These are phyloP conservation scores for Tenualosa thibaudeaui DNA, from an alignment of 2,797 vertebrate genomes.

Conservation along the genomic window DNA sequence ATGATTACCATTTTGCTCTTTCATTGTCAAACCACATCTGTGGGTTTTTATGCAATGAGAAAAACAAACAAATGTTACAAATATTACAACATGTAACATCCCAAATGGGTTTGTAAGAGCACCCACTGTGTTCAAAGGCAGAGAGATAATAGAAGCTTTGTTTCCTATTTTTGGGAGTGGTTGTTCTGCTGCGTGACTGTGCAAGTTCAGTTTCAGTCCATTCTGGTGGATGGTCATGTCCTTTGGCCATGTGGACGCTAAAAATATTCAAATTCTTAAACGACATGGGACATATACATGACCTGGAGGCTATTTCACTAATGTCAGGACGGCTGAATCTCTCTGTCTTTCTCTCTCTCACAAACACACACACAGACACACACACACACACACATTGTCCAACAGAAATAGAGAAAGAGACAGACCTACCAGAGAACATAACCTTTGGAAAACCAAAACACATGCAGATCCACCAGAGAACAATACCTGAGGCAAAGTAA, in stretches of 20 bases:
- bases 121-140: neutral
- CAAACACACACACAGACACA: neutral
- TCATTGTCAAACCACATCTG: slow-evolving; percentile 38
- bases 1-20: slow-evolving; percentile 37
- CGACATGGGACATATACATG: slow-evolving; percentile 33
- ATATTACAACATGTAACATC: neutral
- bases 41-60: slow-evolving; percentile 27
- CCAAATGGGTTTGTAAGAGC: neutral
- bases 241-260: neutral
- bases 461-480: neutral
- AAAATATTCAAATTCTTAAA: slow-evolving; percentile 35
- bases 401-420: too few species aligned
- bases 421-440: neutral
- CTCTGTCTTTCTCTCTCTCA: slow-evolving; percentile 1
- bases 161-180: neutral
- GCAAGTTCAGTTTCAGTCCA: neutral
- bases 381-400: neutral
- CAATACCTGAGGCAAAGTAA: neutral
- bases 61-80: neutral
- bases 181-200: neutral
- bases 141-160: neutral
- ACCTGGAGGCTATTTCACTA: neutral
- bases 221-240: neutral
- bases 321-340: neutral
- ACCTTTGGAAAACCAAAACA: neutral